Conservation (phyloP, 2,113 vertebrate genomes). For the Hiodon tergisus region DNA sequence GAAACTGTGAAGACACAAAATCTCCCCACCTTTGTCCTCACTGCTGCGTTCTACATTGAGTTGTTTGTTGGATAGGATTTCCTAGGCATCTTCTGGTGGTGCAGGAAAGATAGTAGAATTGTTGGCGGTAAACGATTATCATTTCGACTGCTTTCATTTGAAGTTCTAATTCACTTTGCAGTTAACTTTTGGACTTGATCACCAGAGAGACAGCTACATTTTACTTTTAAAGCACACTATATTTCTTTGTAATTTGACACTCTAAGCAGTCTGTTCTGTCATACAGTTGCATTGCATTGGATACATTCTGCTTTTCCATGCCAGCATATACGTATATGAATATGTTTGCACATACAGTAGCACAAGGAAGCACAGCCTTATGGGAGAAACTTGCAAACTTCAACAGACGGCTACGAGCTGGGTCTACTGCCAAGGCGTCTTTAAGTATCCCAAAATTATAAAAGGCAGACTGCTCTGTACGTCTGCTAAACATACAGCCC, state of each 20-base stretch:
- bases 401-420: slow-evolving; percentile 4
- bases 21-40: slow-evolving; percentile 51
- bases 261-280: no score
- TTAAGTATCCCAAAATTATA: neutral
- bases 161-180: neutral
- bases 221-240: no score
- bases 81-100: slow-evolving; percentile 33
- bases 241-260: no score
- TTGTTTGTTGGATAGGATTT: slow-evolving; percentile 46
- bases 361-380: neutral
- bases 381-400: slow-evolving; percentile 14
- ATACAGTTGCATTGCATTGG: no score
- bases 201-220: no score
- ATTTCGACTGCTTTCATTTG: neutral
- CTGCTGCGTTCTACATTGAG: slow-evolving; percentile 39
- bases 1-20: slow-evolving; percentile 81
- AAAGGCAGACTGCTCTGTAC: neutral
- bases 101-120: neutral
- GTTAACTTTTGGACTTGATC: neutral
- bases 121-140: neutral
- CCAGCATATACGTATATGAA: no score
- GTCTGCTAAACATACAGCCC: neutral
- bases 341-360: neutral
- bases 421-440: neutral
- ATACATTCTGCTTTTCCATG: no score